Evolutionary conservation across 2,797 vertebrate species (phyloP), one percentile per base, ranked within the genome.

Genomic region (Stomatorhinus walkeri): DNA sequence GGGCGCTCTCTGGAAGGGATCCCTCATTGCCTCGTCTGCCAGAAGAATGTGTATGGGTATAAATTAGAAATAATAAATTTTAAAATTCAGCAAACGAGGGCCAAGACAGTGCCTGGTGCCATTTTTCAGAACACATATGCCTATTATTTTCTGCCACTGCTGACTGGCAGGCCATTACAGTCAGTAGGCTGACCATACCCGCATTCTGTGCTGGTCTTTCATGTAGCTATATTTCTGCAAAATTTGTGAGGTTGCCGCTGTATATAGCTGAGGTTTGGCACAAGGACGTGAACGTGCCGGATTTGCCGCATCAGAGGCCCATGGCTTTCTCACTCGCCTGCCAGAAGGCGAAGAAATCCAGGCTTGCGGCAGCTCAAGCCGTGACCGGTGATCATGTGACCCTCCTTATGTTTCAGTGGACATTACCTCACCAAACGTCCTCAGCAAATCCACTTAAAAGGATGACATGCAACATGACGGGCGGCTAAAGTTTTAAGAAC

Each of bases 291-390:
- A 76, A 76, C 1, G 28, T 14, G 10, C 68, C 14, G 28, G 68
- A 76, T 7, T 76, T 32, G 14, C 32, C 1, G 32, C 32, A 12
- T 19, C 14, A 32, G 68, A 40, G 28, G 28, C 28, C 28, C 28
- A 6, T 36, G 68, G 68, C 10, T 72, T 36, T 2, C 68, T 36
- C 2, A 72, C 12, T 16, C 12, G 9, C 10, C 28, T 36, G 22
- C 64, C 28, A 93, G 91, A 90, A 90, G 87, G 93, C 87, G 90
- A 90, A 90, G 88, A 90, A 88, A 24, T 12, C 2, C 40, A 24
- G 43, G n/a, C 43, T 8, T 2, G 28, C 12, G 68, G 28, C 68
- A 40, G 28, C 32, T 6, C 0, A 40, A 76, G 14, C 14, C 1
- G 9, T 28, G 28, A 2, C 28, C 12, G 12, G 9, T 28, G 61